Conservation (phyloP, 2,888 invertebrate species). For the Cantharis nigra region DNA sequence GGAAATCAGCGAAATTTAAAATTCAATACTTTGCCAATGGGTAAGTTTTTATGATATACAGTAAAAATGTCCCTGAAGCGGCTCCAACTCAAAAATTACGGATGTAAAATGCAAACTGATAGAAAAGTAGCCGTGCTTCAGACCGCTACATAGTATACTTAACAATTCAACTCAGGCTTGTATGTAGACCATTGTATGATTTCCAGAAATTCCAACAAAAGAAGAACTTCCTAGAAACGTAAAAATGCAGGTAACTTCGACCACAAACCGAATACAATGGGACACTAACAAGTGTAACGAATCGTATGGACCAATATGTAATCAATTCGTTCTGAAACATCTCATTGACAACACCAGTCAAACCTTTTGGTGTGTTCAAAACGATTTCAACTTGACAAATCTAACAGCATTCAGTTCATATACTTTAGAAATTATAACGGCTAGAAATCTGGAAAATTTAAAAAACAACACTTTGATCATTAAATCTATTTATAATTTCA, state of each 20-base stretch:
- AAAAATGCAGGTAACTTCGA: constrained; percentile 38
- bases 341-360: constrained; percentile 32
- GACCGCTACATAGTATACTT: too few relatives aligned
- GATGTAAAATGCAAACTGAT: background rate
- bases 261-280: constrained; percentile 44
- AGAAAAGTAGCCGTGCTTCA: too few relatives aligned
- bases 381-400: constrained; percentile 38
- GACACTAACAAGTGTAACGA: constrained; percentile 41
- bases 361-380: constrained; percentile 36
- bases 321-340: constrained; percentile 39
- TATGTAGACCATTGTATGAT: too few relatives aligned
- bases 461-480: constrained; percentile 23
- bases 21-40: constrained; percentile 44
- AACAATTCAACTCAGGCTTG: too few relatives aligned
- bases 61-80: too few relatives aligned
- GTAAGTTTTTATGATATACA: constrained; percentile 34
- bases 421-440: constrained; percentile 40
- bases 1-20: constrained; percentile 36
- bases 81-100: too few relatives aligned
- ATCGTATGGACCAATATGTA: constrained; percentile 43
- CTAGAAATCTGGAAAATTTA: constrained; percentile 27
- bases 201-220: constrained; percentile 39
- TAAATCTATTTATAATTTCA: constrained; percentile 38
- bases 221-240: constrained; percentile 46
- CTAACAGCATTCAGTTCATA: constrained; percentile 45